Evolutionary conservation across 2,888 invertebrate species (phyloP), one percentile per base, ranked within the genome.

Genomic region (Margaritifera margaritifera): DNA sequence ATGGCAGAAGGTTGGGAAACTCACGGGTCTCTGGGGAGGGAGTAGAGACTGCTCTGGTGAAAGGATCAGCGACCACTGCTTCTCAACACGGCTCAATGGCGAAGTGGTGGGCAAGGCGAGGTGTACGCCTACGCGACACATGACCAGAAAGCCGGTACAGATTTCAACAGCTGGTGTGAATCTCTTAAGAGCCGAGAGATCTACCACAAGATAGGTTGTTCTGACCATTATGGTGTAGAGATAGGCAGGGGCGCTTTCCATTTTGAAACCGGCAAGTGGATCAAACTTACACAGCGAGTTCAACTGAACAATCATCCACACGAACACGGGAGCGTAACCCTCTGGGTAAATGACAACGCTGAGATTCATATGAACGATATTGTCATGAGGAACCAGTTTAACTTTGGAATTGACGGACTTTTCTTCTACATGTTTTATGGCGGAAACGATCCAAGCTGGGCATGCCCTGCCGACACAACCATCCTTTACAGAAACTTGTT

Each of bases 371-470:
- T 79, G 25, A 65, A 69, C 51, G 69, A 79, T 54, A 63, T 82
- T 25, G 70, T 75, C 54, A 71, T 81, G 62, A 69, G 83, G 20
- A 64, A 67, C 54, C 69, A 75, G n/a, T 64, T 67, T 6, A 42
- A 51, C 31, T 68, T 81, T 42, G 55, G 76, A 19, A 79, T 83
- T 51, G 73, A 79, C 24, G 81, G 82, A 6, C 64, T 84, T 31
- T 80, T 80, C 70, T 83, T 84, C 63, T 82, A 81, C 1, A 82
- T 82, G 27, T 82, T 85, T 66, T 85, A 81, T 60, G 85, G 84
- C 6, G 85, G 83, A 5, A 55, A 58, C 18, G 72, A 69, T 62
- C 31, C 59, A 4, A 54, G 58, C 25, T 85, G 80, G 79, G 80
- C 79, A 0, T 71, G 81, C n/a, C 73, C 75, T 1, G 62, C 61